A percentile compares a stretch with the other conserved stretches of the same genome.
Conservation (phyloP, 2,888 invertebrate species). For the Catocala sponsa region DNA sequence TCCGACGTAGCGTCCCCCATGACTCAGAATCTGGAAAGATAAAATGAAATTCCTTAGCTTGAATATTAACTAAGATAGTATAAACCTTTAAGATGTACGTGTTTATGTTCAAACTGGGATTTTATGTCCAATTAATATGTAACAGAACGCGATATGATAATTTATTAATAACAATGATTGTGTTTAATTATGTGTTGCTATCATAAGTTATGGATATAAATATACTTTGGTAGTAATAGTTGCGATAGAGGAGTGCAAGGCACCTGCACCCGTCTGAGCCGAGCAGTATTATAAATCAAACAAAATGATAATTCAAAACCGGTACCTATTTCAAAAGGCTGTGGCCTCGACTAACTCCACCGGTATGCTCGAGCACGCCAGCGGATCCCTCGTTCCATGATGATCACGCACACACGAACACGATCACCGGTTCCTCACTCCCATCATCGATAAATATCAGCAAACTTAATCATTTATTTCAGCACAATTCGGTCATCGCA, state of each 20-base stretch:
- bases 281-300: slow-evolving; percentile 81
- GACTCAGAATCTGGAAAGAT: slow-evolving; percentile 61
- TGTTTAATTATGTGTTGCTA: slow-evolving; percentile 18
- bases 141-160: neutral
- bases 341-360: slow-evolving; percentile 82
- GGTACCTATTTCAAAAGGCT: slow-evolving; percentile 86
- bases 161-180: slow-evolving; percentile 6
- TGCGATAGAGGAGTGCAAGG: slow-evolving; percentile 57
- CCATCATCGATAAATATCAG: slow-evolving; percentile 68
- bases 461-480: slow-evolving; percentile 66
- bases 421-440: slow-evolving; percentile 55
- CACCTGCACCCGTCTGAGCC: slow-evolving; percentile 67
- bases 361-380: slow-evolving; percentile 70
- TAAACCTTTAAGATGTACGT: too few relatives aligned
- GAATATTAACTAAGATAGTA: too few relatives aligned
- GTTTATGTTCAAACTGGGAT: too few relatives aligned
- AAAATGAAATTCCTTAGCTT: slow-evolving; percentile 5
- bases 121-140: too few relatives aligned
- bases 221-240: slow-evolving; percentile 35
- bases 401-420: slow-evolving; percentile 58
- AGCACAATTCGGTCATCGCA: slow-evolving; percentile 65
- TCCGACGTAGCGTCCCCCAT: slow-evolving; percentile 62
- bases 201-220: slow-evolving; percentile 31
- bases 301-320: slow-evolving; percentile 86
- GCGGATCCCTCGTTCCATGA: slow-evolving; percentile 79